Percentiles rank a stretch among this genome's conserved stretches.
Conservation (phyloP, 2,888 invertebrate species). For the Hybos culiciformis region DNA sequence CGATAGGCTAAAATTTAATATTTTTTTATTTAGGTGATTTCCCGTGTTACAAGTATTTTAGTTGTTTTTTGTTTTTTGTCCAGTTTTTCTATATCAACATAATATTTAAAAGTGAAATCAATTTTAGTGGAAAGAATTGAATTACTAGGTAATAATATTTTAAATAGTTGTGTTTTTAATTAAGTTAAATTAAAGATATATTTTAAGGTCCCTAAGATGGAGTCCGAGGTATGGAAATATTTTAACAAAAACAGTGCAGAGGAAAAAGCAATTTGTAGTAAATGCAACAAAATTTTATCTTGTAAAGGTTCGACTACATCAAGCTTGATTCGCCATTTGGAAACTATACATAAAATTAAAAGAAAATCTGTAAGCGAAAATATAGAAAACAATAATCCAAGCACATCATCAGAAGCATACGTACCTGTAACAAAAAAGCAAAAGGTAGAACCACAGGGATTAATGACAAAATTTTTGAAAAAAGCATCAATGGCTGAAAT, state of each 20-base stretch:
- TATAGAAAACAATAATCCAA: neutral
- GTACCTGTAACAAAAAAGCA: neutral
- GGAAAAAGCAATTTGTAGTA: neutral
- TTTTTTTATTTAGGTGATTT: no score
- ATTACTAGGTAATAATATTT: no score
- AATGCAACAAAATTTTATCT: neutral
- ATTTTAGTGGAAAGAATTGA: no score
- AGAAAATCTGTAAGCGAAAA: neutral
- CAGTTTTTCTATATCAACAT: no score
- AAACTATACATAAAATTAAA: constrained; percentile 1
- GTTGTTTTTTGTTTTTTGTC: no score
- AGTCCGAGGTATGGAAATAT: neutral
- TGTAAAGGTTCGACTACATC: constrained; percentile 1
- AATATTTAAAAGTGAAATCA: no score
- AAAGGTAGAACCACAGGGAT: neutral
- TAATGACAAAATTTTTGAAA: neutral
- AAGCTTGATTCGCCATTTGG: neutral
- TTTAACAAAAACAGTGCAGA: neutral
- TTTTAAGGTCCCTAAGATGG: no score
- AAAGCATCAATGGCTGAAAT: neutral
- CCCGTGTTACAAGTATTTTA: no score
- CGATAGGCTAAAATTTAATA: no score
- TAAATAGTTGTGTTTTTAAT: no score
- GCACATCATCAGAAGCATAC: no score
- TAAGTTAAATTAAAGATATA: no score